Conservation (phyloP, 2,888 invertebrate species). For the Watsonalla binaria region DNA sequence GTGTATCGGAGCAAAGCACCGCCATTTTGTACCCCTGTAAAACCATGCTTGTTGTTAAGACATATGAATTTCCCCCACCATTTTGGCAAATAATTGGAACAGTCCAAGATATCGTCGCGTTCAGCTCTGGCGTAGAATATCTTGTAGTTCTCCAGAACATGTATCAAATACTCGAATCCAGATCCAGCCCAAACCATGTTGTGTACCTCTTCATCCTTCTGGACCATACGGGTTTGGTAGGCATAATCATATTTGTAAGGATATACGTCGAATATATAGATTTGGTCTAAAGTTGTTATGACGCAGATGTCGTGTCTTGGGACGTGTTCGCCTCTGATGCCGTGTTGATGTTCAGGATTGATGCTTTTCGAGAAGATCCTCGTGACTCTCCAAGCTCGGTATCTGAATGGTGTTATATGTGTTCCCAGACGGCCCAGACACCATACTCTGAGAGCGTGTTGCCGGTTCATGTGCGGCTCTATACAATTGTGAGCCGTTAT, state of each 20-base stretch:
- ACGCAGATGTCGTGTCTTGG: constrained; percentile 44
- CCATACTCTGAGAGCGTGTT: constrained; percentile 44
- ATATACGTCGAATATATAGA: constrained; percentile 23
- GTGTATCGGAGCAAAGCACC: constrained; percentile 24
- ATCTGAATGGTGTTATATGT: constrained; percentile 38
- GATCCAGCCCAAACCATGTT: constrained; percentile 30
- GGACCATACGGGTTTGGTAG: constrained; percentile 11
- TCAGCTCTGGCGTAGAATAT: constrained; percentile 22
- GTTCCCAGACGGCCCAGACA: constrained; percentile 33
- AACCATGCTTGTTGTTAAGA: constrained; percentile 22
- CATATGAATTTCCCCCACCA: constrained; percentile 60
- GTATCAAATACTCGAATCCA: constrained; percentile 34
- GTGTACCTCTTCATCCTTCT: neutral
- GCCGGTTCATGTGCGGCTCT: constrained; percentile 32
- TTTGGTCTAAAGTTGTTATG: constrained; percentile 35
- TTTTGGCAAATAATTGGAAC: constrained; percentile 45
- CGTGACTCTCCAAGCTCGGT: constrained; percentile 39
- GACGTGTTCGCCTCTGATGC: constrained; percentile 36
- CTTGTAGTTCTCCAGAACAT: constrained; percentile 45
- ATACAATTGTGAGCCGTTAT: constrained; percentile 40
- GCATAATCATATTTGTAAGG: constrained; percentile 26
- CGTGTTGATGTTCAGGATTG: constrained; percentile 54
- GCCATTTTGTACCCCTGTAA: constrained; percentile 42
- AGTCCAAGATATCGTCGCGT: constrained; percentile 25
- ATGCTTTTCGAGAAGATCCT: constrained; percentile 37